Evolutionary conservation across 2,888 invertebrate genomes (phyloP).

Genomic region (Pyrocoelia pectoralis): DNA sequence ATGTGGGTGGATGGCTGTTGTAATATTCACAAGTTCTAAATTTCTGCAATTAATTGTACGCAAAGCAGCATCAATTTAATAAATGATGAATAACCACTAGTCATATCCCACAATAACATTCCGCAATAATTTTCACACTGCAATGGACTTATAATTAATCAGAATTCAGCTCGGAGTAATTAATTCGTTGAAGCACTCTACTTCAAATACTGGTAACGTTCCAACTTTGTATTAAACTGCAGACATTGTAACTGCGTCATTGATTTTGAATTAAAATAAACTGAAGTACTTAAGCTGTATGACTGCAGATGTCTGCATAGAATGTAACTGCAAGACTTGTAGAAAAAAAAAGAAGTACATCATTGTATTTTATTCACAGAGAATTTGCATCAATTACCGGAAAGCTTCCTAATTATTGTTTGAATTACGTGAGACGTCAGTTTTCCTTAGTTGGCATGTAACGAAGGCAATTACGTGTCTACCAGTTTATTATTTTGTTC

Average conservation of each 20-base stretch:
- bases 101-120: not conserved
- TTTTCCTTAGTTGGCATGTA: not conserved
- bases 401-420: not conserved
- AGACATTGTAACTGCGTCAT: conserved; percentile 34
- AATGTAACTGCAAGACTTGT: conserved; percentile 4
- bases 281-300: conserved; percentile 19
- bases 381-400: not conserved
- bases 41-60: conserved; percentile 1
- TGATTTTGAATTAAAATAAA: conserved; percentile 41
- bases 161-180: conserved; percentile 25
- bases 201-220: conserved; percentile 31
- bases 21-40: not conserved
- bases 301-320: conserved; percentile 20
- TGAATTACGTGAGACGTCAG: not conserved
- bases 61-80: conserved; percentile 7
- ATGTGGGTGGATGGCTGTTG: not conserved
- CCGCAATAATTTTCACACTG: conserved; percentile 15
- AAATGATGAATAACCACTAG: not conserved
- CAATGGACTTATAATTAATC: conserved; percentile 24
- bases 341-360: too few relatives aligned
- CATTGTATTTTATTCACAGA: not conserved
- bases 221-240: conserved; percentile 29
- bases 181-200: conserved; percentile 26
- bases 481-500: not conserved
- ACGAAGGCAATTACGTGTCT: not conserved